phyloP scores from a whole-genome alignment of 1,140 invertebrate species.

The Solenopsis fugax region DNA sequence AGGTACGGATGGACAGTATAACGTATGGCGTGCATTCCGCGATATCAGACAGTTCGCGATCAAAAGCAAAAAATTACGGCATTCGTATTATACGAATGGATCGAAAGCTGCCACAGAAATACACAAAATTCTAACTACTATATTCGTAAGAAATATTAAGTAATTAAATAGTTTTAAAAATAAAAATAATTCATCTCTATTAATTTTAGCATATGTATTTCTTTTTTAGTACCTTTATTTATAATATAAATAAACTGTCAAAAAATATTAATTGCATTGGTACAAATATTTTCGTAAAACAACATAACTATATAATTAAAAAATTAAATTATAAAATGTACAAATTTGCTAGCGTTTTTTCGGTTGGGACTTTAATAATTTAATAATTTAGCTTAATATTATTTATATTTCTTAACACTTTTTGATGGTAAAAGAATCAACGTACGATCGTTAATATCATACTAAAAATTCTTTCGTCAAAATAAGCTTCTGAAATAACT shows the following conservation, averaged over 20 bases:
- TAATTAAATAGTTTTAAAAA: not conserved
- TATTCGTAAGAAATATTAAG: not conserved
- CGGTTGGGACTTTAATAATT: not conserved
- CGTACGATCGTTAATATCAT: not conserved
- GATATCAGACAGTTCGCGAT: constrained; percentile 7
- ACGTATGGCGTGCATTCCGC: not conserved
- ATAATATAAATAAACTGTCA: not conserved
- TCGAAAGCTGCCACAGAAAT: not conserved
- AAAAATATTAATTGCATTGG: not conserved
- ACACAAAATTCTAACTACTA: not conserved
- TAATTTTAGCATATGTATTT: not conserved
- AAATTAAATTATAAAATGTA: not conserved
- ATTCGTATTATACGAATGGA: not conserved
- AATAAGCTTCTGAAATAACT: constrained; percentile 19
- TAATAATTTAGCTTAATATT: not conserved
- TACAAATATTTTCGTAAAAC: not conserved
- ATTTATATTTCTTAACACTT: not conserved
- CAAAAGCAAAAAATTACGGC: constrained; percentile 22
- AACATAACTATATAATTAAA: not conserved
- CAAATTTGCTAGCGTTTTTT: not conserved
- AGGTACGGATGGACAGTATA: constrained; percentile 5
- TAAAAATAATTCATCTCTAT: not conserved
- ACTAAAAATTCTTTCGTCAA: not conserved
- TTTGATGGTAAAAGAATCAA: not conserved
- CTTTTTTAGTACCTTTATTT: not conserved